A percentile compares a stretch with the other conserved stretches of the same genome.
These are phyloP conservation scores for Colistium nudipinnis DNA, from an alignment of 2,113 vertebrate genomes.

Conservation along the genomic window DNA sequence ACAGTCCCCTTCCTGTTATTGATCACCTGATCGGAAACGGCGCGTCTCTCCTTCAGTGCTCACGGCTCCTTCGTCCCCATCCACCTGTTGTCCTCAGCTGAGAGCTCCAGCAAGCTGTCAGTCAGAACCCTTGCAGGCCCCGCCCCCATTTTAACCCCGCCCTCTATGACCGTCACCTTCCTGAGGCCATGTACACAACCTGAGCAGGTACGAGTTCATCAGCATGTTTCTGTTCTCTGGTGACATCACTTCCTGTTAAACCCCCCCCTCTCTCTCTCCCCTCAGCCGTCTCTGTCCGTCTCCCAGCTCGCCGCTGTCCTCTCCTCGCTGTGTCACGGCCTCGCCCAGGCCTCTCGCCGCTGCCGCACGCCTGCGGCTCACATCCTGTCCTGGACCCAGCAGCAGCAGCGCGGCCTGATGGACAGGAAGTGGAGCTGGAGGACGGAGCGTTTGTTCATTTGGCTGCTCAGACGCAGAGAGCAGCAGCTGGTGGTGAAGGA, in stretches of 20 bases:
- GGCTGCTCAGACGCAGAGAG: slow-evolving; percentile 45
- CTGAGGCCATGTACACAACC: slow-evolving; percentile 4
- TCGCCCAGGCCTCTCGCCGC: neutral
- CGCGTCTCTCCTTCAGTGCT: neutral
- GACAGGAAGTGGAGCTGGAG: slow-evolving; percentile 51
- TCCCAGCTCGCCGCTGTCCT: slow-evolving; percentile 28
- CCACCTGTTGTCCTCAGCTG: slow-evolving; percentile 23
- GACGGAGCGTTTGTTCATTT: slow-evolving; percentile 44
- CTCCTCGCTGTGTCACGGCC: slow-evolving; percentile 37
- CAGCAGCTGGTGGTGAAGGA: slow-evolving; percentile 54
- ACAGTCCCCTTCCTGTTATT: neutral
- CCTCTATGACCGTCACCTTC: slow-evolving; percentile 64
- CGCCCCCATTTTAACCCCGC: slow-evolving; percentile 14
- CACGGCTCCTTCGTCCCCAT: slow-evolving; percentile 60
- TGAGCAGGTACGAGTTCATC: too few species aligned
- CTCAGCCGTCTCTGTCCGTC: slow-evolving; percentile 16
- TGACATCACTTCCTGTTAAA: neutral
- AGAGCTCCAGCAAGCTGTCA: slow-evolving; percentile 42
- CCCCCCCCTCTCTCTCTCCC: neutral
- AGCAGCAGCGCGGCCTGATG: neutral
- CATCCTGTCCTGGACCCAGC: neutral
- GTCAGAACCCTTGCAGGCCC: slow-evolving; percentile 51
- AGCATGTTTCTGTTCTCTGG: neutral
- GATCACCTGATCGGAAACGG: neutral
- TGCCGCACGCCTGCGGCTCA: fast-evolving